Conservation (phyloP, 2,113 vertebrate species). For the Cisticola juncidis region DNA sequence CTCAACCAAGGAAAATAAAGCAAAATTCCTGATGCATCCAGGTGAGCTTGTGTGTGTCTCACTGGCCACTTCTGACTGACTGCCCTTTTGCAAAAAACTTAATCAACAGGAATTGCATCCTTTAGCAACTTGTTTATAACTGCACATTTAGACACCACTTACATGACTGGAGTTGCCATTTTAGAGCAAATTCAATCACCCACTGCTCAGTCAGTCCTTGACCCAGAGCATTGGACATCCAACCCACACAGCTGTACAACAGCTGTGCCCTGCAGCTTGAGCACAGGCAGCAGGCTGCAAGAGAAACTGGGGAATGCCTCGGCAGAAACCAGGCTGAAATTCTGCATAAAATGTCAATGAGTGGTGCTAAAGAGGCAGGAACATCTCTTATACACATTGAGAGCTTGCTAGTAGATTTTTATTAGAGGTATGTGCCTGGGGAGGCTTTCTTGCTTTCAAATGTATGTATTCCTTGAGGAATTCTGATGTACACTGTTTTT, state of each 20-base stretch:
- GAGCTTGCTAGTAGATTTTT: background rate
- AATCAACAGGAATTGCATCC: background rate
- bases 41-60: background rate
- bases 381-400: rapidly evolving
- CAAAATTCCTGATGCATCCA: background rate
- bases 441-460: background rate
- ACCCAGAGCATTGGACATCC: background rate
- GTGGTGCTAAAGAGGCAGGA: background rate
- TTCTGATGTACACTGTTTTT: background rate
- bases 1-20: background rate
- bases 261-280: rapidly evolving
- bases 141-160: background rate
- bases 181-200: background rate
- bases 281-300: rapidly evolving
- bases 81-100: background rate
- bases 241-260: background rate
- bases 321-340: background rate
- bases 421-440: background rate
- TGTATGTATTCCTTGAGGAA: background rate
- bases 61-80: background rate
- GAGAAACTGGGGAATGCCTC: background rate
- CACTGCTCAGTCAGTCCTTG: background rate
- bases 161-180: background rate
- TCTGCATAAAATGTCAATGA: background rate
- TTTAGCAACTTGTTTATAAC: background rate